phyloP scores from a whole-genome alignment of 2,113 vertebrate genomes.

The Apodemus speciosus region DNA sequence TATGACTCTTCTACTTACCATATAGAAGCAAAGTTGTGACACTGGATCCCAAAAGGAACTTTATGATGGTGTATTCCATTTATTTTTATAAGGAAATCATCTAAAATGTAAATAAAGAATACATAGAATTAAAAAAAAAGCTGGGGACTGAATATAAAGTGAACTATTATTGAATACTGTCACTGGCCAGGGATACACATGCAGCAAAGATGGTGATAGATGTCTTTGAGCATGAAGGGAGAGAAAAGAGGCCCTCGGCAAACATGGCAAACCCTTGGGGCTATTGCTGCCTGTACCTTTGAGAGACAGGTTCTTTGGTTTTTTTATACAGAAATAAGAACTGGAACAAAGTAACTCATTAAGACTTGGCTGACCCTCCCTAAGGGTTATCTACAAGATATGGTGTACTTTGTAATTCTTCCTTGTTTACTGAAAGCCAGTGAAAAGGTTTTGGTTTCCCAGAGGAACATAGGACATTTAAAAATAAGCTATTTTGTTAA shows the following conservation, averaged over 20 bases:
- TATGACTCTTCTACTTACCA: conserved; percentile 21
- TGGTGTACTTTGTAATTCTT: background rate
- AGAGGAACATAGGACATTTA: background rate
- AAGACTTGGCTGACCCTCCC: conserved; percentile 5
- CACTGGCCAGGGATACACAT: background rate
- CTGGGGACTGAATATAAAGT: background rate
- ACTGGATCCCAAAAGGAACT: background rate
- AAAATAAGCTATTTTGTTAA: background rate
- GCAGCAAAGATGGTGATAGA: background rate
- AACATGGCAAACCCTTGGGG: background rate
- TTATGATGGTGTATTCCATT: background rate
- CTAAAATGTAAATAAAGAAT: too few species aligned
- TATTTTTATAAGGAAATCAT: too few species aligned
- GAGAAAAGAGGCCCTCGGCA: background rate
- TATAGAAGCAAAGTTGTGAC: conserved; percentile 38
- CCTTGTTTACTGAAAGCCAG: background rate
- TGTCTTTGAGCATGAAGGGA: background rate
- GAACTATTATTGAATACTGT: background rate
- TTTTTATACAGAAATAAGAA: conserved; percentile 5
- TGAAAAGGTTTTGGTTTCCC: background rate
- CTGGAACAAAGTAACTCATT: conserved; percentile 26
- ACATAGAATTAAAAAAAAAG: too few species aligned
- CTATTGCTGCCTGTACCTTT: background rate
- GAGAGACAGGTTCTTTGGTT: background rate
- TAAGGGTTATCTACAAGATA: background rate